A percentile compares a stretch with the other conserved stretches of the same genome.
Evolutionary conservation across 2,113 vertebrate species (phyloP).

Genomic region (Hydropotes inermis): DNA sequence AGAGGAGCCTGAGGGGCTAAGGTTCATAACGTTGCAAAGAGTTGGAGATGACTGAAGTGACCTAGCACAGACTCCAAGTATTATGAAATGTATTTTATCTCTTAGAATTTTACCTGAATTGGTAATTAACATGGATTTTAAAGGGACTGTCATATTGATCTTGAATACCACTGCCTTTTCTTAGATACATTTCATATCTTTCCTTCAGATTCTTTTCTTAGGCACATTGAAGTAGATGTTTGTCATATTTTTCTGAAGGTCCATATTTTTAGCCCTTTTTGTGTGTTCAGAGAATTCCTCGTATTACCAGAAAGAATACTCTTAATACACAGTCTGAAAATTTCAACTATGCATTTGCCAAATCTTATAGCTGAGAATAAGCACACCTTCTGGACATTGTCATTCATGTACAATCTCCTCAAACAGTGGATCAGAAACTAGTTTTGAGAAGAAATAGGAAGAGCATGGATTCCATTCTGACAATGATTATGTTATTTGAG

Average conservation of each 20-base stretch:
- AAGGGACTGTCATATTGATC: neutral
- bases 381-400: fast-evolving
- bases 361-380: neutral
- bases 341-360: neutral
- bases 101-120: neutral
- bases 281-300: neutral
- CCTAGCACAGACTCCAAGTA: neutral
- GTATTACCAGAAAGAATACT: neutral
- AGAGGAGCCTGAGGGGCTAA: neutral
- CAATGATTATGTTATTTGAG: neutral
- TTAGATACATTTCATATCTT: neutral
- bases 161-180: neutral
- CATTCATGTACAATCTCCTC: neutral
- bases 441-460: neutral
- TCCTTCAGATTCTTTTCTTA: neutral
- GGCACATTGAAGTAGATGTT: neutral
- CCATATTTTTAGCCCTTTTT: neutral
- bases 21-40: neutral
- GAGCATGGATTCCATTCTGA: neutral
- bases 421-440: neutral
- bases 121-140: neutral
- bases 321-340: neutral
- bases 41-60: neutral
- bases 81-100: neutral
- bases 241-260: neutral